Conservation (phyloP, 2,113 vertebrate genomes). For the Trichomycterus rosablanca region DNA sequence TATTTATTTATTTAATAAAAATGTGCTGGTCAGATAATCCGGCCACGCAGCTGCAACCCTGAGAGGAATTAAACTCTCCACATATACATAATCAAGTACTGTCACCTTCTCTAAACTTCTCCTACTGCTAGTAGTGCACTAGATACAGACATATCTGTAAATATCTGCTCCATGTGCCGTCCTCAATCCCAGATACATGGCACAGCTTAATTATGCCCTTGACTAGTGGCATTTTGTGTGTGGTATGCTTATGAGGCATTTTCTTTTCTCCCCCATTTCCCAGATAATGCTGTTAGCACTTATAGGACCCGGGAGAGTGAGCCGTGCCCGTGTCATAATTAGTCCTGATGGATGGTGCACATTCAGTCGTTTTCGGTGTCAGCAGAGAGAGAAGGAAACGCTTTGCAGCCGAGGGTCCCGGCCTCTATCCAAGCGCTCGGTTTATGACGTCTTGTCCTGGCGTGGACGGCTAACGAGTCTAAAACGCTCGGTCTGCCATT, state of each 20-base stretch:
- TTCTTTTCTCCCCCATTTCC: slow-evolving; percentile 59
- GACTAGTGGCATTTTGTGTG: slow-evolving; percentile 13
- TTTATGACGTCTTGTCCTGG: slow-evolving; percentile 62
- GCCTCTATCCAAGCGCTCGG: slow-evolving; percentile 62
- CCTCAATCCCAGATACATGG: too few species aligned
- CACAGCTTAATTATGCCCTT: too few species aligned
- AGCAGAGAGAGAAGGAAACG: slow-evolving; percentile 54
- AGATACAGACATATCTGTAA: too few species aligned
- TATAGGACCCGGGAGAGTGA: slow-evolving; percentile 62
- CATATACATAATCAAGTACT: background rate
- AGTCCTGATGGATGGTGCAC: slow-evolving; percentile 85
- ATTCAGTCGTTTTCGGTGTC: slow-evolving; percentile 67
- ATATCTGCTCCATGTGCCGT: too few species aligned
- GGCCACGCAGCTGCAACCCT: too few species aligned
- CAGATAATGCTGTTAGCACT: slow-evolving; percentile 62
- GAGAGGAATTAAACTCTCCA: background rate
- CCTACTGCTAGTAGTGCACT: too few species aligned
- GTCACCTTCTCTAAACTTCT: too few species aligned
- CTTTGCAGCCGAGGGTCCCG: slow-evolving; percentile 23
- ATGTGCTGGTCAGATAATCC: too few species aligned
- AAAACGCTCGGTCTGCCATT: slow-evolving; percentile 69
- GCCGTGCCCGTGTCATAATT: slow-evolving; percentile 77
- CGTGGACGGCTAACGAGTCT: slow-evolving; percentile 67
- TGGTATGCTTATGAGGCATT: slow-evolving; percentile 5
- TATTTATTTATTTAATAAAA: too few species aligned